Percentiles rank a stretch among this genome's conserved stretches.
Evolutionary conservation across 2,888 invertebrate genomes (phyloP).

Genomic region (Marasmarcha lunaedactyla): DNA sequence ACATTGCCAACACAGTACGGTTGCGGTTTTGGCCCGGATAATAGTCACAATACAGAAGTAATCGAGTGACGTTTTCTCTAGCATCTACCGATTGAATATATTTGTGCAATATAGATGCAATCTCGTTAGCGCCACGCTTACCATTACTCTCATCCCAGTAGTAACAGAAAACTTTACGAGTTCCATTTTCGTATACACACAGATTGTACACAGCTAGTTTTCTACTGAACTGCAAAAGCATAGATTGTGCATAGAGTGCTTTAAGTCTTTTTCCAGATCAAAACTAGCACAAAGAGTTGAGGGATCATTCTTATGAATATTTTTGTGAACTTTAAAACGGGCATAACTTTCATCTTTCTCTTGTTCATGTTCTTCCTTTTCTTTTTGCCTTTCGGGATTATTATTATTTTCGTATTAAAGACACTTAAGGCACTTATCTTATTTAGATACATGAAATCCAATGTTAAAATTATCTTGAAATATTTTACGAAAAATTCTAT

Average conservation of each 20-base stretch:
- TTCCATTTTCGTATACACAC: constrained; percentile 12
- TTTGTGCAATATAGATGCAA: background rate
- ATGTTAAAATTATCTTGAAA: constrained; percentile 15
- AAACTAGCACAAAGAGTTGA: constrained; percentile 10
- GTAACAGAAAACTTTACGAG: constrained; percentile 6
- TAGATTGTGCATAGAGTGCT: constrained; percentile 14
- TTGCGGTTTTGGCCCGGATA: constrained; percentile 1
- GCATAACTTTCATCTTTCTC: too few relatives aligned
- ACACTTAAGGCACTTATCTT: constrained; percentile 17
- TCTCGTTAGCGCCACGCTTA: background rate
- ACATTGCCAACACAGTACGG: background rate
- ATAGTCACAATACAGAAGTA: background rate
- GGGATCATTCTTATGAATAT: too few relatives aligned
- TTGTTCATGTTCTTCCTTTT: constrained; percentile 4
- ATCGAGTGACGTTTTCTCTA: background rate
- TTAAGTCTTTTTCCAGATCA: constrained; percentile 13
- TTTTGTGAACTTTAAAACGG: too few relatives aligned
- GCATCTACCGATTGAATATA: background rate
- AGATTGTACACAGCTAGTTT: constrained; percentile 13
- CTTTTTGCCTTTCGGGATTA: background rate
- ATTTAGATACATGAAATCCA: constrained; percentile 17
- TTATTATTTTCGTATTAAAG: background rate
- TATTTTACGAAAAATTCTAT: constrained; percentile 16
- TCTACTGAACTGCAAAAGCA: constrained; percentile 11
- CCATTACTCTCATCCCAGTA: background rate